phyloP scores from a whole-genome alignment of 2,797 vertebrate genomes.

The Myripristis murdjan region DNA sequence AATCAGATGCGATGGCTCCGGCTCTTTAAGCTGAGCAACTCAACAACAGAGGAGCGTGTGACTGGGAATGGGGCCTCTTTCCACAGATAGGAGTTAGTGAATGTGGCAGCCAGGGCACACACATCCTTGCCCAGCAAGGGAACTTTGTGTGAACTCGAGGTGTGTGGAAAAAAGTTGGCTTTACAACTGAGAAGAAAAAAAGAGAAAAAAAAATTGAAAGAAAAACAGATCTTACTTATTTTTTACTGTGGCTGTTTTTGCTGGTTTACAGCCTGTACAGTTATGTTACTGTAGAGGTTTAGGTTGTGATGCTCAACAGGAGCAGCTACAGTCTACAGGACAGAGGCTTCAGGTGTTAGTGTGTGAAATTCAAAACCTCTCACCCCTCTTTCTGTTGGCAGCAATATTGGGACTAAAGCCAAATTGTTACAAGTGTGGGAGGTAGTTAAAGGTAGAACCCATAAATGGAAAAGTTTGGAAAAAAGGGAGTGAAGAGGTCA shows the following conservation, averaged over 20 bases:
- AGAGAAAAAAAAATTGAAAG: slow-evolving; percentile 4
- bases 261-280: slow-evolving; percentile 9
- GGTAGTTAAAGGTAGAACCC: slow-evolving; percentile 51
- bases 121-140: slow-evolving; percentile 43
- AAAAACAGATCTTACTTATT: slow-evolving; percentile 17
- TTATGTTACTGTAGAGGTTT: slow-evolving; percentile 31
- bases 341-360: slow-evolving; percentile 72
- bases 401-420: slow-evolving; percentile 35
- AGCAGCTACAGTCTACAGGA: slow-evolving; percentile 32
- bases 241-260: slow-evolving; percentile 18
- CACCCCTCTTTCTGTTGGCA: slow-evolving; percentile 54
- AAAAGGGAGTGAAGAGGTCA: slow-evolving; percentile 32
- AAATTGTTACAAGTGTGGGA: slow-evolving; percentile 57
- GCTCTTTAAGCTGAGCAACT: slow-evolving; percentile 48
- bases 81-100: slow-evolving; percentile 54
- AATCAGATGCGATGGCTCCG: slow-evolving; percentile 19
- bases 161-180: slow-evolving; percentile 46
- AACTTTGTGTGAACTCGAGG: slow-evolving; percentile 65
- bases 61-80: slow-evolving; percentile 44
- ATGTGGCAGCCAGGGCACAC: slow-evolving; percentile 63
- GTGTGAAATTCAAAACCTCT: slow-evolving; percentile 62
- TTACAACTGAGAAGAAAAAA: slow-evolving; percentile 46
- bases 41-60: slow-evolving; percentile 40
- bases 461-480: slow-evolving; percentile 57
- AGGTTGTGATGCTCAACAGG: slow-evolving; percentile 16